Base-by-base conservation (phyloP, 2,797 vertebrate genomes). In the Schizothorax lantsangensis region DNA sequence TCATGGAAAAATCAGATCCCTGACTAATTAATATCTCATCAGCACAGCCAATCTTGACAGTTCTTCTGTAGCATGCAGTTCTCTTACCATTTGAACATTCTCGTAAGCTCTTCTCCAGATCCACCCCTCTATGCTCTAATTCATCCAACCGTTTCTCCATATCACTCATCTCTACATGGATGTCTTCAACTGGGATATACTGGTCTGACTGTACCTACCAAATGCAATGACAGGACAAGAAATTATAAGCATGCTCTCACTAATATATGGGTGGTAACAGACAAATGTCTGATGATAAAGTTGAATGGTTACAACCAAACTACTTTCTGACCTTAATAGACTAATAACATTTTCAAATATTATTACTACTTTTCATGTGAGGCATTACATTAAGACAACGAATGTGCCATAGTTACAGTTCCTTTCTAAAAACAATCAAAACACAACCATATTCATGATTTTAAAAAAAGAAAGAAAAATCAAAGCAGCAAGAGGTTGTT, bases 161-260 rank as follows among this genome's bases (percentile, higher is more conserved):
- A 77, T 95, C 92, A 83, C 96, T 94, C 97, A 99, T 97, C 94
- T 99, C 97, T n/a, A 95, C 95, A 0, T 98, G 95, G 92, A 99
- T 99, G 90, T 98, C 97, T 92, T 99, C 98, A 78, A 96, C 96
- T 0, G 98, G 98, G 91, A 99, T 97, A 90, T 97, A 98, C 92
- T 98, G 97, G 93, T 99, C 98, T 1, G 98, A 97, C 93, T 99
- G 98, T 84, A 99, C 98, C 98, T 99, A 93, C 26, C 66, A 85
- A 43, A 80, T 36, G 72, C 10, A 0, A 69, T 21, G 30, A 59
- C 47, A 71, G 75, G 33, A 78, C 11, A 64, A 52, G 4, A 6
- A 66, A 47, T 66, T 36, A 64, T 12, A 66, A 26, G 17, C 64
- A 68, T 47, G 43, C 72, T 74, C 40, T 74, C n/a, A 71, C 4